Evolutionary conservation across 1,140 invertebrate genomes (phyloP), one percentile per base, ranked within the genome.

Genomic region (Sycophaga agraensis): DNA sequence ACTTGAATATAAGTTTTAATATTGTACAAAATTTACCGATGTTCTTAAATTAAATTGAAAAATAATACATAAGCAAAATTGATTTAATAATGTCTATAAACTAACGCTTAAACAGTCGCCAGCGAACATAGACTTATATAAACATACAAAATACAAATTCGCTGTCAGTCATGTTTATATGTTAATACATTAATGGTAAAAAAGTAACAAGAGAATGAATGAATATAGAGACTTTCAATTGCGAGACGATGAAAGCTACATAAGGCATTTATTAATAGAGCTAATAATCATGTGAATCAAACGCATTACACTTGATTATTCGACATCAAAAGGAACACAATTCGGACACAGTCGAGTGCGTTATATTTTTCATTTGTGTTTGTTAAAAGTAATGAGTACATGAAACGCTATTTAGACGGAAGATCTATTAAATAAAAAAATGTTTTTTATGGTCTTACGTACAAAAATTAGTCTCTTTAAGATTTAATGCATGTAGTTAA

Each of bases 101-200:
- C 28, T 64, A 59, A 22, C 14, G 17, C 26, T 42, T 28, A 31
- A 22, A 31, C 3, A 55, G 48, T 65, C 58, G 58, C 53, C 58
- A 65, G 53, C 58, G 58, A 60, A 65, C 43, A 55, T 21, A 64
- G n/a, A 49, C n/a, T 61, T 63, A 49, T 56, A 49, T 31, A 22
- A 37, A 34, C 26, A 14, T 61, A 50, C 34, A 50, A 11, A 59
- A 62, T 53, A 35, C 49, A 56, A 21, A 60, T 51, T 64, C 35
- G 26, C 37, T 58, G 48, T 56, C 37, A 60, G 39, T 62, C 43
- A 31, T 31, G 28, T 43, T 56, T 58, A 35, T 60, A 34, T 54
- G 43, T 59, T 50, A 58, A 40, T 64, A 55, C 12, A 63, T 34
- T 60, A 60, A 37, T 40, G 31, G 31, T 28, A 45, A 17, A 24